Evolutionary conservation across 2,113 vertebrate genomes (phyloP), one percentile per base, ranked within the genome.

Genomic region (Elaphurus davidianus): DNA sequence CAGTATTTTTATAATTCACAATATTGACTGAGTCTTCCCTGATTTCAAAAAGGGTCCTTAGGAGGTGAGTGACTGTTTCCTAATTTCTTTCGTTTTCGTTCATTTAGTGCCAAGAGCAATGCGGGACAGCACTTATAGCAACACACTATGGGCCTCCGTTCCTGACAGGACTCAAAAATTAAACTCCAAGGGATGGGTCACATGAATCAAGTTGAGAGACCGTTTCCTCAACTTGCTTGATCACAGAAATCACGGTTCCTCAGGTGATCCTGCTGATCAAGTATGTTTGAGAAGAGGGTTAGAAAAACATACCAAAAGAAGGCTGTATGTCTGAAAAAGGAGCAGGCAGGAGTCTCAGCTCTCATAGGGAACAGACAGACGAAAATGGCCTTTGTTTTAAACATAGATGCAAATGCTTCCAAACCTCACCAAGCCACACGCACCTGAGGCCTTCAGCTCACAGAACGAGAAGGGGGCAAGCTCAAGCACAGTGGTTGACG

Each of bases 261-360:
- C 28, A 36, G 67, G 40, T 52, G 60, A 89, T 47, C 91, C 43
- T 79, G 55, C 86, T 71, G 40, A 93, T 87, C 74, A 79, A 91
- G 43, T n/a, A 88, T 1, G 10, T 64, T 25, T 62, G 43, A 93
- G 33, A 87, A 85, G 4, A 79, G 62, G 60, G n/a, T 88, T 97
- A 33, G 50, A 94, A 90, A 98, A 97, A 85, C 82, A 96, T 40
- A 91, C 71, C 64, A n/a, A 88, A 93, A 83, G 78, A 87, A 79
- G 76, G 60, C 60, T 64, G 57, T 19, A 78, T 45, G 67, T 88
- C 87, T 82, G 19, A 92, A 97, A 92, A 93, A 85, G 95, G 57
- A 59, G 84, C 74, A 96, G 54, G 57, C 76, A 54, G 89, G 83
- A 57, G 57, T 43, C 52, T 96, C 52, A 36, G 25, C 21, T 96